Evolutionary conservation across 2,797 vertebrate genomes (phyloP).

Genomic region (Danio kyathit): DNA sequence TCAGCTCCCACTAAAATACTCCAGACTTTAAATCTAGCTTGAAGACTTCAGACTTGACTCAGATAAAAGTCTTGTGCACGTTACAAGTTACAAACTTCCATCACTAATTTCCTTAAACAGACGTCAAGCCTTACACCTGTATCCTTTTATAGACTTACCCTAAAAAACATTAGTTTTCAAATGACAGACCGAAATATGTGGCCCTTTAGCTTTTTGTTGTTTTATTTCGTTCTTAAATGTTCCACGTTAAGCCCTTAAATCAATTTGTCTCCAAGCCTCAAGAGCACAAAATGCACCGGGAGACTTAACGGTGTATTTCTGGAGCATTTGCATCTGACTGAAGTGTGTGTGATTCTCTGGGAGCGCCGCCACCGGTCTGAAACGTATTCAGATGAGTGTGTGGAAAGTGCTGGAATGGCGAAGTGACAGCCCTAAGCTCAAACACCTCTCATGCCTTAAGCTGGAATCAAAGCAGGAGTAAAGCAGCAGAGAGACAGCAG

Average conservation of each 20-base stretch:
- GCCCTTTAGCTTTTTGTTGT: neutral
- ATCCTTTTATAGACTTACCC: neutral
- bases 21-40: too few relatives aligned
- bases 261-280: conserved; percentile 4
- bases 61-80: neutral
- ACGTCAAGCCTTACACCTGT: neutral
- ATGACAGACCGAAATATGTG: too few relatives aligned
- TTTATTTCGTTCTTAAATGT: neutral
- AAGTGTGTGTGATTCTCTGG: conserved; percentile 3
- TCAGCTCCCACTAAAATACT: too few relatives aligned
- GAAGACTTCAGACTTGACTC: too few relatives aligned
- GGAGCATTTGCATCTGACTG: conserved; percentile 34
- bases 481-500: neutral
- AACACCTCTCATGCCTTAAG: conserved; percentile 41
- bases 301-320: conserved; percentile 10
- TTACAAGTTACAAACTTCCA: neutral
- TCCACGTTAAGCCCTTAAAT: neutral
- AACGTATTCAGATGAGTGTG: conserved; percentile 18
- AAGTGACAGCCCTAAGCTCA: conserved; percentile 43
- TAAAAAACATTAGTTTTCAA: too few relatives aligned
- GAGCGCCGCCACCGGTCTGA: conserved; percentile 25
- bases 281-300: conserved; percentile 7
- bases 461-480: conserved; percentile 48
- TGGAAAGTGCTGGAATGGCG: conserved; percentile 27
- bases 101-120: neutral